These are phyloP conservation scores for Bostrychus sinensis DNA, from an alignment of 2,113 vertebrate species.

Conservation along the genomic window DNA sequence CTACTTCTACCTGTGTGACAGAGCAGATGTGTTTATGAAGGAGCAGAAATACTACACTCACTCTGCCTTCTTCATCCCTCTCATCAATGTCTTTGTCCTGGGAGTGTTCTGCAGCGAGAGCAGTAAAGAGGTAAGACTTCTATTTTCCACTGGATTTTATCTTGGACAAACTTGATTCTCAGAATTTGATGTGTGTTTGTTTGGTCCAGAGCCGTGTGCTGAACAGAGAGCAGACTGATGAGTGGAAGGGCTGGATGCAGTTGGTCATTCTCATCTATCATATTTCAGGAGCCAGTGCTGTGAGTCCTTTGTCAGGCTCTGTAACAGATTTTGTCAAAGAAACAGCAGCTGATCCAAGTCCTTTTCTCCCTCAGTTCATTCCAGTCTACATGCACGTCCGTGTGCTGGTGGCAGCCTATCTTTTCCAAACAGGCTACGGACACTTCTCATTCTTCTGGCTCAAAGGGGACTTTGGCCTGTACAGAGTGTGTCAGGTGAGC, in stretches of 20 bases:
- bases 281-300: conserved; percentile 96
- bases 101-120: conserved; percentile 96
- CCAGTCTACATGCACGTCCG: conserved; percentile 98
- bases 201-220: conserved; percentile 89
- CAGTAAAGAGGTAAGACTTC: conserved; percentile 92
- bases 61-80: conserved; percentile 95
- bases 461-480: conserved; percentile 95
- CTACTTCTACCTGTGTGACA: conserved; percentile 97
- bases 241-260: conserved; percentile 99
- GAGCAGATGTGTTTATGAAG: conserved; percentile 97
- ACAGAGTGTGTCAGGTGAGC: conserved; percentile 95
- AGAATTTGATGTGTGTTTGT: not conserved
- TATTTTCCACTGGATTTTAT: not conserved
- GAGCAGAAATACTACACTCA: conserved; percentile 98
- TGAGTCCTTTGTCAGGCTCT: conserved; percentile 78
- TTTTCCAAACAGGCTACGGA: conserved; percentile 98
- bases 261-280: conserved; percentile 99
- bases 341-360: not conserved
- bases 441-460: conserved; percentile 99
- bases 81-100: conserved; percentile 92
- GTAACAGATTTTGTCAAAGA: not conserved
- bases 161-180: not conserved
- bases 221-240: conserved; percentile 97
- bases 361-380: conserved; percentile 84
- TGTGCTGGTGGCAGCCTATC: conserved; percentile 95